Evolutionary conservation across 2,797 vertebrate species (phyloP).

Genomic region (Ctenosaura bakeri): DNA sequence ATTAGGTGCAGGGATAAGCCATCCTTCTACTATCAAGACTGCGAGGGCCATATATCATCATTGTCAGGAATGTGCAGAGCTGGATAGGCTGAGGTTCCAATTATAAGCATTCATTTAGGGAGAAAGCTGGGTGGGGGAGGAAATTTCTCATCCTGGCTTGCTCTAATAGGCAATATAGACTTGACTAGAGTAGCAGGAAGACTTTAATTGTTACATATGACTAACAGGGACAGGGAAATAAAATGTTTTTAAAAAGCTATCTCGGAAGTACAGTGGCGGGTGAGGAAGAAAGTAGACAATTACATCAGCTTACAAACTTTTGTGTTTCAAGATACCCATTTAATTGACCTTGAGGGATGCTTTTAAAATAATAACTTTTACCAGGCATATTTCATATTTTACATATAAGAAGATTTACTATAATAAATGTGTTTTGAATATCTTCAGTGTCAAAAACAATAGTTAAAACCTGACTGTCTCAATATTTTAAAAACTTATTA

Average conservation of each 20-base stretch:
- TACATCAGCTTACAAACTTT: neutral
- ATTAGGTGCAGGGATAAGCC: slow-evolving; percentile 72
- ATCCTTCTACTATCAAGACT: slow-evolving; percentile 63
- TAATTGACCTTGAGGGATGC: neutral
- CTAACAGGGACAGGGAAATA: neutral
- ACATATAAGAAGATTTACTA: neutral
- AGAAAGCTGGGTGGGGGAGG: neutral
- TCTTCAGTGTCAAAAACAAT: neutral
- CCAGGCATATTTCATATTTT: neutral
- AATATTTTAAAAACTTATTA: neutral
- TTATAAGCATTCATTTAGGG: slow-evolving; percentile 20
- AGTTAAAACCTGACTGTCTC: neutral
- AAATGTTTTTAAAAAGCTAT: slow-evolving; percentile 12
- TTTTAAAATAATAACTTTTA: neutral
- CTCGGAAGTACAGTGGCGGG: neutral
- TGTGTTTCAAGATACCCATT: neutral
- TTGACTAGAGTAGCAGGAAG: neutral
- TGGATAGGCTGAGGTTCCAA: slow-evolving; percentile 13
- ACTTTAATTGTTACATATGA: slow-evolving; percentile 24
- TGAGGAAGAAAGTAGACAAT: neutral
- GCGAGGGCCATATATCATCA: slow-evolving; percentile 31
- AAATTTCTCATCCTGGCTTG: neutral
- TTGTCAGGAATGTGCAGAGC: neutral
- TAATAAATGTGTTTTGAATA: neutral
- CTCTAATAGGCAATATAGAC: neutral